Conservation (phyloP, 2,113 vertebrate species). For the Xiphophorus hellerii region DNA sequence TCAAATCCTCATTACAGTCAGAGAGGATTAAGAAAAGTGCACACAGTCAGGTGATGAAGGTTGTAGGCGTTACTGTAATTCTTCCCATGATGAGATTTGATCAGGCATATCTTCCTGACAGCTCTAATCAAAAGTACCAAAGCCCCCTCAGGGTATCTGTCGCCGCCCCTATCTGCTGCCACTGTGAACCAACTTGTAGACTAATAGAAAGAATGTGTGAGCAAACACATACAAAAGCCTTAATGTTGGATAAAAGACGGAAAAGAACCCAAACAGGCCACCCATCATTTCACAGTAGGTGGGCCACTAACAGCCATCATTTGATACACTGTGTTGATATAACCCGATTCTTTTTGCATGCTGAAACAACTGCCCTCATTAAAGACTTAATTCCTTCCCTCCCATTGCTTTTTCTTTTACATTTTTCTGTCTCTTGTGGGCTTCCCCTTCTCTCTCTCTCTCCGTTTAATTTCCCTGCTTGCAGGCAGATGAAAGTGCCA, state of each 20-base stretch:
- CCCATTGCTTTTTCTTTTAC: slow-evolving; percentile 37
- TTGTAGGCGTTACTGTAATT: slow-evolving; percentile 20
- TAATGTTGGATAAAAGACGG: slow-evolving; percentile 61
- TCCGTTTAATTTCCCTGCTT: slow-evolving; percentile 42
- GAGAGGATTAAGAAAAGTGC: slow-evolving; percentile 2
- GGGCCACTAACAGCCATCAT: slow-evolving; percentile 67
- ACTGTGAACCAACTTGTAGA: slow-evolving; percentile 30
- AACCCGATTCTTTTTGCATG: slow-evolving; percentile 60
- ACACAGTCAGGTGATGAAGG: slow-evolving; percentile 15
- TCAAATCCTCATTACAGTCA: slow-evolving; percentile 13
- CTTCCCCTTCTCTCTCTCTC: slow-evolving; percentile 33
- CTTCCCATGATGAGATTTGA: slow-evolving; percentile 50
- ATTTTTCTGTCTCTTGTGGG: slow-evolving; percentile 28
- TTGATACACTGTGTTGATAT: slow-evolving; percentile 68
- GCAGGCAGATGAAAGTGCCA: slow-evolving; percentile 40
- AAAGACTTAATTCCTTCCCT: slow-evolving; percentile 60
- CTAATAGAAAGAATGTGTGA: slow-evolving; percentile 27
- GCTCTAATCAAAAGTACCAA: slow-evolving; percentile 51
- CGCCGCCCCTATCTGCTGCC: slow-evolving; percentile 30
- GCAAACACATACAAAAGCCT: slow-evolving; percentile 35
- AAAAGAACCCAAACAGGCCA: slow-evolving; percentile 67
- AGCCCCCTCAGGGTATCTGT: slow-evolving; percentile 3
- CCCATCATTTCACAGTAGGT: slow-evolving; percentile 71
- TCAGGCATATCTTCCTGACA: slow-evolving; percentile 43
- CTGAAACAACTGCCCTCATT: slow-evolving; percentile 70